These are phyloP conservation scores for Trichogramma pretiosum DNA, from an alignment of 1,140 invertebrate species.

Conservation along the genomic window DNA sequence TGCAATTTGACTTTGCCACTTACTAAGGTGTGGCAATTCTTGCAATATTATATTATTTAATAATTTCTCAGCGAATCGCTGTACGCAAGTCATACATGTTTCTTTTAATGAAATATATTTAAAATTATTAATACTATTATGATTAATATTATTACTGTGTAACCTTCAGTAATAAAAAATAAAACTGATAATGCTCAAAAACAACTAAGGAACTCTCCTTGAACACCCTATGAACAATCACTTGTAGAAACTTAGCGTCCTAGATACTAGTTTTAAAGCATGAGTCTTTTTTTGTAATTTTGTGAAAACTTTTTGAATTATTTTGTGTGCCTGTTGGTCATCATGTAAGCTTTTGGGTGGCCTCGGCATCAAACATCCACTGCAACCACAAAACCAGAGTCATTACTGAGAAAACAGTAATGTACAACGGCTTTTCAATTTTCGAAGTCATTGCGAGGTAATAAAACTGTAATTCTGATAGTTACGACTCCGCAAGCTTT, in stretches of 20 bases:
- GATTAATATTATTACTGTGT: too few species aligned
- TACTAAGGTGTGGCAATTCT: constrained; percentile 1
- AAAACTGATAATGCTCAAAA: constrained; percentile 13
- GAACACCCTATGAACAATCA: constrained; percentile 1
- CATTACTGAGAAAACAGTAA: background rate
- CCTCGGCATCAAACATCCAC: constrained; percentile 34
- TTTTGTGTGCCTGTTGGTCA: constrained; percentile 44
- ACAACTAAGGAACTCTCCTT: constrained; percentile 4
- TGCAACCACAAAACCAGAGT: constrained; percentile 45
- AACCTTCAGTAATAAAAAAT: constrained; percentile 30
- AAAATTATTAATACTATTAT: too few species aligned
- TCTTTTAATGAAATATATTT: constrained; percentile 7
- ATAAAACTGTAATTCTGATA: background rate
- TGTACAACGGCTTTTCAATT: background rate
- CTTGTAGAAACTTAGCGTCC: background rate
- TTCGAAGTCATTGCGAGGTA: background rate
- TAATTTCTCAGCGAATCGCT: constrained; percentile 5
- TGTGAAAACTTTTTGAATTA: constrained; percentile 21
- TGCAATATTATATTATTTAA: constrained; percentile 8
- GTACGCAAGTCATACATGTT: constrained; percentile 4
- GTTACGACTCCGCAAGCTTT: constrained; percentile 10
- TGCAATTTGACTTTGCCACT: constrained; percentile 14
- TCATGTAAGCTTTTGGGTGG: constrained; percentile 27
- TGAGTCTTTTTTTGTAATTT: constrained; percentile 2
- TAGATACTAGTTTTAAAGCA: constrained; percentile 4